phyloP scores from a whole-genome alignment of 2,888 invertebrate genomes.

The Heliconius cydno region DNA sequence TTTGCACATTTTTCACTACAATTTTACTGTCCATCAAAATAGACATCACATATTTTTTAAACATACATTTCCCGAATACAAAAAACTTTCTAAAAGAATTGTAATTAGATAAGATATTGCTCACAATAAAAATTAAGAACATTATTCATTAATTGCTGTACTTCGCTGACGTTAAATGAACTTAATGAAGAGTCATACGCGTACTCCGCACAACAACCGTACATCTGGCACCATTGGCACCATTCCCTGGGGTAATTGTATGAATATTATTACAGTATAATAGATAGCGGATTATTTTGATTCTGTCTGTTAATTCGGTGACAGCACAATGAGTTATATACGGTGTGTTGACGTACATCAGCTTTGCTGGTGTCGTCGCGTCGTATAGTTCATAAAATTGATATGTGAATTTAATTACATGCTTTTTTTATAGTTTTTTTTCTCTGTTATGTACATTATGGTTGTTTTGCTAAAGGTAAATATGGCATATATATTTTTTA shows the following conservation, averaged over 20 bases:
- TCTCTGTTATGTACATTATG: neutral
- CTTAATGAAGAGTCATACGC: conserved; percentile 53
- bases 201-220: conserved; percentile 56
- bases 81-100: neutral
- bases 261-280: conserved; percentile 65
- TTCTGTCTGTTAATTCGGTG: conserved; percentile 78
- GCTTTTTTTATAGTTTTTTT: neutral
- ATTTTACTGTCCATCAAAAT: no score
- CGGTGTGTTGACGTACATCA: conserved; percentile 71
- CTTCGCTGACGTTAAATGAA: conserved; percentile 64
- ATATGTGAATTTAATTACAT: conserved; percentile 52
- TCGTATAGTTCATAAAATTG: conserved; percentile 59
- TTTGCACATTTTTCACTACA: no score
- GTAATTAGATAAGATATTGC: neutral
- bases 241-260: conserved; percentile 67
- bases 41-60: neutral
- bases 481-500: no score
- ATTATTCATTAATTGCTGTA: conserved; percentile 33
- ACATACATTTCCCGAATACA: neutral
- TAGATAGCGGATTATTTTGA: conserved; percentile 79
- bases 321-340: conserved; percentile 78
- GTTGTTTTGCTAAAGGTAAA: neutral
- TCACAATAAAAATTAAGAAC: conserved; percentile 11
- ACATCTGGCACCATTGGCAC: conserved; percentile 59
- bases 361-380: conserved; percentile 57